A percentile compares a stretch with the other conserved stretches of the same genome.
These are phyloP conservation scores for Chaenodraco wilsoni DNA, from an alignment of 2,797 vertebrate species.

Conservation along the genomic window DNA sequence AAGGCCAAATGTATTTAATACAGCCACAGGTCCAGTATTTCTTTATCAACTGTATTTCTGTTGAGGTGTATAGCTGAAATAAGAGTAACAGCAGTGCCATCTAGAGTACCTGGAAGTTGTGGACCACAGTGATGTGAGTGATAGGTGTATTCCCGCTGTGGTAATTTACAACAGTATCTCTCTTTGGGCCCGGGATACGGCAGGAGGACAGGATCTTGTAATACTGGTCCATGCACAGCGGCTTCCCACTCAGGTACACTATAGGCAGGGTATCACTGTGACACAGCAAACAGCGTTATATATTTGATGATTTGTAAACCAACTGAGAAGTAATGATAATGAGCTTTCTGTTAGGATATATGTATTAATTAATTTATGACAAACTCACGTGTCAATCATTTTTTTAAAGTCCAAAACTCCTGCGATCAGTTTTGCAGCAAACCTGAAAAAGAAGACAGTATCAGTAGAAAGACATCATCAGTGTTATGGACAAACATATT, in stretches of 20 bases:
- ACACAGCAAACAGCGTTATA: conserved; percentile 37
- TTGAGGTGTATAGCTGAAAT: neutral
- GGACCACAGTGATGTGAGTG: conserved; percentile 93
- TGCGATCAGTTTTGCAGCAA: conserved; percentile 95
- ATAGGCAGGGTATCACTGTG: conserved; percentile 90
- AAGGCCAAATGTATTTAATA: conserved; percentile 1
- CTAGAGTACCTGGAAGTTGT: conserved; percentile 94
- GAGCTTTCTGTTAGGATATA: neutral
- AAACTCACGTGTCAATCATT: conserved; percentile 95
- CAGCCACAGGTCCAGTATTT: neutral
- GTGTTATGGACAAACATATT: neutral
- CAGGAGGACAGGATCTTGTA: conserved; percentile 96
- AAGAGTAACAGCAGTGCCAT: conserved; percentile 22
- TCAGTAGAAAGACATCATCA: neutral
- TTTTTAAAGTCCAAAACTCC: conserved; percentile 95
- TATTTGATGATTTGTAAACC: neutral
- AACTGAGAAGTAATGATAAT: neutral
- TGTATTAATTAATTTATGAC: neutral
- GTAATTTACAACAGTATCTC: conserved; percentile 90
- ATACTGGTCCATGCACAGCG: conserved; percentile 98
- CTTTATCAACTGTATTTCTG: neutral
- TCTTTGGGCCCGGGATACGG: conserved; percentile 92
- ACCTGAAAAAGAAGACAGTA: conserved; percentile 79
- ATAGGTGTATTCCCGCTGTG: conserved; percentile 82
- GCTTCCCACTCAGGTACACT: conserved; percentile 91